Evolutionary conservation across 2,797 vertebrate genomes (phyloP).

Genomic region (Tinamus major): DNA sequence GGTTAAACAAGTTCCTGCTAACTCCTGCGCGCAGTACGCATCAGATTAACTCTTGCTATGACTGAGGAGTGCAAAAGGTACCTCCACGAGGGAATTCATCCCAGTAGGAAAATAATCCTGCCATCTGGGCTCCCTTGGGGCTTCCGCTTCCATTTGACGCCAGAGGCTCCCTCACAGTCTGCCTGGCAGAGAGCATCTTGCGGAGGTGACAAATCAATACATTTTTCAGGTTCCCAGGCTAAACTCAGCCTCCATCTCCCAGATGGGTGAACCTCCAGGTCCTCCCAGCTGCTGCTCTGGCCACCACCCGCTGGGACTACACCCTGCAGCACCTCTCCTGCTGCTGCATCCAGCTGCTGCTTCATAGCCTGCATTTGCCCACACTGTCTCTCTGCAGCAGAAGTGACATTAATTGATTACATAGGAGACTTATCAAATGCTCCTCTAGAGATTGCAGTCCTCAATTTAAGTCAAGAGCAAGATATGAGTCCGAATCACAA

Average conservation of each 20-base stretch:
- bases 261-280: not conserved
- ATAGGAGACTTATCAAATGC: not conserved
- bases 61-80: not conserved
- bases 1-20: not conserved
- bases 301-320: not conserved
- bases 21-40: not conserved
- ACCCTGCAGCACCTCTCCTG: not conserved
- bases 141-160: not conserved
- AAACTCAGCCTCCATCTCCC: not conserved
- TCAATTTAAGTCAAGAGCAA: slow-evolving; percentile 5
- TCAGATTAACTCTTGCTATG: not conserved
- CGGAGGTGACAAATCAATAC: not conserved
- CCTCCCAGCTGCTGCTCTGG: not conserved
- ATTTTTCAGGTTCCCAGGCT: not conserved
- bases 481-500: not conserved
- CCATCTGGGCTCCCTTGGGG: not conserved
- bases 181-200: not conserved
- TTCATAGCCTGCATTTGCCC: not conserved
- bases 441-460: not conserved
- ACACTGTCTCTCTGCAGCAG: not conserved
- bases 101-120: not conserved
- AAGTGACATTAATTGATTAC: not conserved
- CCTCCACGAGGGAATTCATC: not conserved
- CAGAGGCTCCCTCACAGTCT: not conserved
- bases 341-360: not conserved